Percentiles rank a stretch among this genome's conserved stretches.
Evolutionary conservation across 1,140 invertebrate genomes (phyloP).

Genomic region (Helicoverpa armigera): DNA sequence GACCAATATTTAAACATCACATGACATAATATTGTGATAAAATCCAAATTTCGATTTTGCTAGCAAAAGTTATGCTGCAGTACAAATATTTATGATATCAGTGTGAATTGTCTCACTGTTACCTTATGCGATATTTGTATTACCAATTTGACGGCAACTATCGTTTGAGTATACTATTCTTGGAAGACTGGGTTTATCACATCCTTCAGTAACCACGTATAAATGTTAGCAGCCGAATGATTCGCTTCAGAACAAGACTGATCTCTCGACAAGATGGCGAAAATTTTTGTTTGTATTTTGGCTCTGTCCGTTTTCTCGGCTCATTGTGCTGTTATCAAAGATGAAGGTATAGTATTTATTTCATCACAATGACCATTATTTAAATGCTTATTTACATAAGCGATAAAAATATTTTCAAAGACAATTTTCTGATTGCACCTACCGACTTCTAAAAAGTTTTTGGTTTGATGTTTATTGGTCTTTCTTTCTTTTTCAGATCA

Average conservation of each 20-base stretch:
- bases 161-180: conserved; percentile 62
- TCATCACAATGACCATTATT: not conserved
- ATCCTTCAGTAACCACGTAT: conserved; percentile 54
- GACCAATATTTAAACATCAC: not conserved
- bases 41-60: conserved; percentile 32
- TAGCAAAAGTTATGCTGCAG: conserved; percentile 49
- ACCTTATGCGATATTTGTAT: conserved; percentile 47
- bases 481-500: conserved; percentile 53
- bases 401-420: too few relatives aligned
- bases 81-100: conserved; percentile 37
- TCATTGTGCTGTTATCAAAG: conserved; percentile 53
- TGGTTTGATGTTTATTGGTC: too few relatives aligned
- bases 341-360: conserved; percentile 51
- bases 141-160: conserved; percentile 56
- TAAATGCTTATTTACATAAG: too few relatives aligned
- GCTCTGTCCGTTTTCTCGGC: conserved; percentile 50
- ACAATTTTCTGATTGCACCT: too few relatives aligned
- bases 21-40: conserved; percentile 42
- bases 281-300: conserved; percentile 48
- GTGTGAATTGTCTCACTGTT: conserved; percentile 58
- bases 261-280: conserved; percentile 56
- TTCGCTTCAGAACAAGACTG: conserved; percentile 54
- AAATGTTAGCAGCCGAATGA: conserved; percentile 50
- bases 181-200: conserved; percentile 59
- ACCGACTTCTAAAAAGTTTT: too few relatives aligned